Conservation (phyloP, 53 echinoderm and acorn worm species). For the Apostichopus leukothele region DNA sequence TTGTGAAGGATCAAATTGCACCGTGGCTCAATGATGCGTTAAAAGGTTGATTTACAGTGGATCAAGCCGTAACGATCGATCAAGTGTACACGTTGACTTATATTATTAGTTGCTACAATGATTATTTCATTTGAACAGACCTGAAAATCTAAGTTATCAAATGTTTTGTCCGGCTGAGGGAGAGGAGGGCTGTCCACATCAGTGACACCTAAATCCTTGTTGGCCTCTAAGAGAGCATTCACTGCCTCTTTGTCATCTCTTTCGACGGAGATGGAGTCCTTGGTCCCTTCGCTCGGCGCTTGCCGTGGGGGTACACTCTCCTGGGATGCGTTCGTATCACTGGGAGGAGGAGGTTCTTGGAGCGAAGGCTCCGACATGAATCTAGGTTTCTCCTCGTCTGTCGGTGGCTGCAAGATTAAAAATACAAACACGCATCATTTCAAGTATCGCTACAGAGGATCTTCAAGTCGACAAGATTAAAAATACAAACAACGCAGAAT, state of each 20-base stretch:
- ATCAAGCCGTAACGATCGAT: too few relatives aligned
- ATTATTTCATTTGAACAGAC: background rate
- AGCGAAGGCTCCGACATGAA: constrained; percentile 86
- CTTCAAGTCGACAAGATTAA: background rate
- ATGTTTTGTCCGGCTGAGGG: constrained; percentile 33
- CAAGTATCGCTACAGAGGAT: too few relatives aligned
- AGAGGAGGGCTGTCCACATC: constrained; percentile 41
- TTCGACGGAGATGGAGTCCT: background rate
- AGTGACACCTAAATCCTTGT: constrained; percentile 2
- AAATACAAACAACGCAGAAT: background rate
- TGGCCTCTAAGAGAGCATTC: background rate
- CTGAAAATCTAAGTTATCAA: constrained; percentile 18
- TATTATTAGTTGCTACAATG: too few relatives aligned
- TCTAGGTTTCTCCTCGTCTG: constrained; percentile 63
- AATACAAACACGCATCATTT: background rate
- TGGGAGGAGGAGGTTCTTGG: background rate
- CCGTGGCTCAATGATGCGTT: too few relatives aligned
- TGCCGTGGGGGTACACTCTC: constrained; percentile 3
- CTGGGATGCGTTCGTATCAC: background rate
- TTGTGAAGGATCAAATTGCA: too few relatives aligned
- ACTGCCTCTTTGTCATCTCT: background rate
- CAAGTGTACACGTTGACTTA: too few relatives aligned
- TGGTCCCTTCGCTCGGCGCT: background rate
- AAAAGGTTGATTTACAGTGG: too few relatives aligned
- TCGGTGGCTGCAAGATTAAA: background rate